Evolutionary conservation across 2,113 vertebrate genomes (phyloP).

Genomic region (Microtus pennsylvanicus): DNA sequence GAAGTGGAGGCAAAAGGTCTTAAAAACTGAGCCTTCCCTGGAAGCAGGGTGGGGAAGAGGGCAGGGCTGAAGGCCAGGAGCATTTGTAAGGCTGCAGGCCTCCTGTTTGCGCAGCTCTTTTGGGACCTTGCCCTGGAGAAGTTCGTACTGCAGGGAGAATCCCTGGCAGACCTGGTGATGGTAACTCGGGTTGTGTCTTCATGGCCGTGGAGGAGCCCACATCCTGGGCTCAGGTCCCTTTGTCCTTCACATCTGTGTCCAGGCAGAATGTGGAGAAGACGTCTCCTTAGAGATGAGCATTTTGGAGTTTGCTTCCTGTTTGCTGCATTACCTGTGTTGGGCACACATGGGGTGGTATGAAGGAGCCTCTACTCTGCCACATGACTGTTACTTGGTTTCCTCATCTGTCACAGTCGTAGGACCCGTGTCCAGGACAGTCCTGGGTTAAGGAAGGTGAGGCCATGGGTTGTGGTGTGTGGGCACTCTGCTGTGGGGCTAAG

Average conservation of each 20-base stretch:
- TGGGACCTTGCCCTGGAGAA: neutral
- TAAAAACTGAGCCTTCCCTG: conserved; percentile 16
- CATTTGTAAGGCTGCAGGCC: neutral
- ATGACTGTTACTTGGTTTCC: neutral
- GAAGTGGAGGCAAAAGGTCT: conserved; percentile 45
- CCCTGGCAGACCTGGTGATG: neutral
- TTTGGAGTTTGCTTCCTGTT: neutral
- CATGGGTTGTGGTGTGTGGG: neutral
- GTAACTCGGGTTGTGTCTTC: neutral
- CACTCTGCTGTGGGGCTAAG: neutral
- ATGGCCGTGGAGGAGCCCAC: neutral
- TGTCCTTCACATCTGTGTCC: rapidly evolving
- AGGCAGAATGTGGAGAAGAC: rapidly evolving
- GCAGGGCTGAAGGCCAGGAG: neutral
- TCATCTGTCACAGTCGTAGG: neutral
- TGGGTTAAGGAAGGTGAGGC: neutral
- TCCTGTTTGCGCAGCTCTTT: neutral
- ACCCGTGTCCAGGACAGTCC: neutral
- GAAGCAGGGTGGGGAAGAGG: neutral
- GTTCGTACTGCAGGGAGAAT: neutral
- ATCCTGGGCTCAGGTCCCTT: neutral
- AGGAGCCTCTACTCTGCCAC: neutral
- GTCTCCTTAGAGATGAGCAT: neutral
- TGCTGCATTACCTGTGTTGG: neutral
- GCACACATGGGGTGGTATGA: rapidly evolving